These are phyloP conservation scores for Drosophila planitibia DNA, from an alignment of 2,888 invertebrate species.

Conservation along the genomic window DNA sequence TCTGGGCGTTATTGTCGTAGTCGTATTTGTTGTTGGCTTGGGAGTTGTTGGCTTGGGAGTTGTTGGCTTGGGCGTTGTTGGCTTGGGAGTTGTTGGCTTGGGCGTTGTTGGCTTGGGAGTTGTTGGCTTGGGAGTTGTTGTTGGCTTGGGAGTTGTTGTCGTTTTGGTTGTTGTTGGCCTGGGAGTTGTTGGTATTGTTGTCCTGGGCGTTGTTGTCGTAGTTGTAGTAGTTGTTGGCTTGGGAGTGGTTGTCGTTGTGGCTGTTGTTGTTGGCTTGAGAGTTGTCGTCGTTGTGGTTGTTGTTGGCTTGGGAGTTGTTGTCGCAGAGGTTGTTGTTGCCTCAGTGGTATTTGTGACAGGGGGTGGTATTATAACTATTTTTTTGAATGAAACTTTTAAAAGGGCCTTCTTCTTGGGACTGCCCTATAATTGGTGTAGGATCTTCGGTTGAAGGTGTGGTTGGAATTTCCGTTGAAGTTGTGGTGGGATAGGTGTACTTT, in stretches of 20 bases:
- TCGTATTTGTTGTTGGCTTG: neutral
- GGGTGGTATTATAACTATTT: neutral
- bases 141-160: conserved; percentile 1
- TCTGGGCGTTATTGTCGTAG: neutral
- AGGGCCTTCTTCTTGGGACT: rapidly evolving
- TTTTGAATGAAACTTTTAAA: neutral
- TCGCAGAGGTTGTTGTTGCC: neutral
- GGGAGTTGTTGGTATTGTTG: conserved; percentile 1
- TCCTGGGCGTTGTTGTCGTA: conserved; percentile 4
- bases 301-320: neutral
- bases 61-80: neutral
- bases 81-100: neutral
- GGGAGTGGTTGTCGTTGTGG: conserved; percentile 6
- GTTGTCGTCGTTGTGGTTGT: neutral
- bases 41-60: neutral
- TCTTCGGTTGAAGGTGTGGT: neutral
- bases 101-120: neutral
- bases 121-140: neutral
- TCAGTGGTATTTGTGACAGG: conserved; percentile 5
- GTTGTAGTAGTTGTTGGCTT: conserved; percentile 1
- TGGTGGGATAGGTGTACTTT: conserved; percentile 7
- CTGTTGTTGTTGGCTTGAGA: neutral
- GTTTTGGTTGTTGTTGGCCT: neutral
- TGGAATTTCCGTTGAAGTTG: neutral
- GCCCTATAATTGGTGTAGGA: neutral